Evolutionary conservation across 2,888 invertebrate species (phyloP).

Genomic region (Bellardia pandia): DNA sequence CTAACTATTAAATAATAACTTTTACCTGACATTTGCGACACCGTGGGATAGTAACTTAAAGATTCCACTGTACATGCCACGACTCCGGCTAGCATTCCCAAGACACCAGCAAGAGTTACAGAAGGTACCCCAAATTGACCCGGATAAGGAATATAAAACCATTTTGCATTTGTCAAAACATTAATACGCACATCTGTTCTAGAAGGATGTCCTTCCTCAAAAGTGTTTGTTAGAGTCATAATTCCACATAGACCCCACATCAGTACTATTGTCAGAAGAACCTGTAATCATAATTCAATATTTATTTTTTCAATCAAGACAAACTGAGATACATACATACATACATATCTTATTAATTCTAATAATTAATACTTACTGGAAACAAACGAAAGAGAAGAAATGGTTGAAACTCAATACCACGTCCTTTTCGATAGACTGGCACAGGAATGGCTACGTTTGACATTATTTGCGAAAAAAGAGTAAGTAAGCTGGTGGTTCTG

Average conservation of each 20-base stretch:
- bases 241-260: constrained; percentile 91
- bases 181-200: constrained; percentile 89
- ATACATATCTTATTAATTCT: neutral
- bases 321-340: neutral
- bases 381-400: constrained; percentile 91
- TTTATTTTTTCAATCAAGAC: neutral
- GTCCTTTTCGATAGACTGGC: constrained; percentile 85
- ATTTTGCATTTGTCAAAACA: constrained; percentile 89
- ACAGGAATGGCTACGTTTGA: constrained; percentile 87
- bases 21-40: constrained; percentile 90
- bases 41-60: constrained; percentile 95
- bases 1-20: neutral
- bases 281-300: constrained; percentile 84
- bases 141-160: constrained; percentile 93
- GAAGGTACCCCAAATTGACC: constrained; percentile 92
- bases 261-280: constrained; percentile 89
- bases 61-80: constrained; percentile 93
- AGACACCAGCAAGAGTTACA: constrained; percentile 88
- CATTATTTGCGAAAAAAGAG: constrained; percentile 92
- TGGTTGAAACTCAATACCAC: constrained; percentile 86
- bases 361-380: constrained; percentile 86
- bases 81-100: constrained; percentile 92
- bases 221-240: constrained; percentile 87
- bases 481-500: constrained; percentile 89
- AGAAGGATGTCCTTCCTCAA: constrained; percentile 88